Evolutionary conservation across 2,797 vertebrate species (phyloP).

Genomic region (Cheirogaleus major): DNA sequence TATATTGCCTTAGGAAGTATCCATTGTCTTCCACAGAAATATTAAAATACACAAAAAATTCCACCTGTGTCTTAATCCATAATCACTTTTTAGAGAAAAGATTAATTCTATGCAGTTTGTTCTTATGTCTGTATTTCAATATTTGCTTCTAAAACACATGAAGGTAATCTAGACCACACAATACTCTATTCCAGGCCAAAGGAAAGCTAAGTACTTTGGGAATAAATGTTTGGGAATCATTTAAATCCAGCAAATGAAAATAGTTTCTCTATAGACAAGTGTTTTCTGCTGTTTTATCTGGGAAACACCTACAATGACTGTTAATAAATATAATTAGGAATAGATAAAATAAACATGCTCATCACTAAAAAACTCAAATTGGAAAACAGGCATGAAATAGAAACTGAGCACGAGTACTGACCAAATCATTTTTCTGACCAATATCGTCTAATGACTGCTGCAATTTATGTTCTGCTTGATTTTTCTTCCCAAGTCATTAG

Average conservation of each 20-base stretch:
- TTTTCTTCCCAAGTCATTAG: background rate
- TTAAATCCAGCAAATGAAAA: conserved; percentile 40
- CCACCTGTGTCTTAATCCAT: background rate
- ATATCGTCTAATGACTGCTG: conserved; percentile 19
- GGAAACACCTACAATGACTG: conserved; percentile 13
- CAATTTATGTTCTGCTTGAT: background rate
- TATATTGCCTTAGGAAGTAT: conserved; percentile 23
- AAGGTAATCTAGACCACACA: background rate
- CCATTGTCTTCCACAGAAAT: background rate
- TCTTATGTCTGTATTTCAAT: background rate
- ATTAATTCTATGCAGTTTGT: background rate
- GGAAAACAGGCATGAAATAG: conserved; percentile 5
- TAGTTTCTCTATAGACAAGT: background rate
- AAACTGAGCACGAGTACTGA: background rate
- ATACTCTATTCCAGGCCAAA: background rate
- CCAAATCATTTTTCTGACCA: background rate
- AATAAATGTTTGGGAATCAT: conserved; percentile 23
- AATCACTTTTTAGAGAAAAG: conserved; percentile 14
- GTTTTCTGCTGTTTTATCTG: background rate
- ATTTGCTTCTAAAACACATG: background rate
- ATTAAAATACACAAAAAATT: conserved; percentile 6
- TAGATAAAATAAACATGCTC: background rate
- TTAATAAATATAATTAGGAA: conserved; percentile 11
- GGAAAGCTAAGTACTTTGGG: background rate
- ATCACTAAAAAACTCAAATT: conserved; percentile 20